Conservation (phyloP, 92 coral and sea anemone genomes). For the Anthopleura xanthogrammica region DNA sequence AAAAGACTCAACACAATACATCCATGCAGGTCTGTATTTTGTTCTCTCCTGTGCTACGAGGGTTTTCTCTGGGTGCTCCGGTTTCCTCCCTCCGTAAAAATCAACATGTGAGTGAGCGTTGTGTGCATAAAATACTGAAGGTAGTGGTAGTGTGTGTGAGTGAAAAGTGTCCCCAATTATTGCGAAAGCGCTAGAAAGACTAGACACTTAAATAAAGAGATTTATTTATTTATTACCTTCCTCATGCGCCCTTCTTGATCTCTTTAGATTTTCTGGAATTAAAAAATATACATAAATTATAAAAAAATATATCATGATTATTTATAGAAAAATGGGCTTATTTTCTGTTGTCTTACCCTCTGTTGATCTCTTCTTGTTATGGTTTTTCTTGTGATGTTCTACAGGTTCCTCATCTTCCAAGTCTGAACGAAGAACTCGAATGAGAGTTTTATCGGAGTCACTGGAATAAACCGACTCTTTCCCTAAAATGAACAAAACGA, state of each 20-base stretch:
- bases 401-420: constrained; percentile 74
- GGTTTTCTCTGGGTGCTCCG: too few species aligned
- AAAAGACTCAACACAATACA: too few species aligned
- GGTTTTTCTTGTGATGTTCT: constrained; percentile 38
- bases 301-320: neutral
- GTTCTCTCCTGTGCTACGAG: too few species aligned
- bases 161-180: too few species aligned
- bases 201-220: too few species aligned
- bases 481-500: neutral
- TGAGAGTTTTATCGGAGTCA: constrained; percentile 85
- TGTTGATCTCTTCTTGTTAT: constrained; percentile 53
- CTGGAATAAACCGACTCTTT: constrained; percentile 28
- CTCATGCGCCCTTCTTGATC: constrained; percentile 51
- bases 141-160: too few species aligned
- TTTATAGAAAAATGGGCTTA: neutral
- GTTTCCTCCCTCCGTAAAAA: too few species aligned
- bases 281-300: neutral
- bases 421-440: constrained; percentile 89
- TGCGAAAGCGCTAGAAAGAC: too few species aligned
- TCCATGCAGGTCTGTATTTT: too few species aligned
- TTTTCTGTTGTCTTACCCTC: constrained; percentile 35
- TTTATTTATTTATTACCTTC: constrained; percentile 40
- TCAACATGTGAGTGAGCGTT: too few species aligned
- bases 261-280: constrained; percentile 30
- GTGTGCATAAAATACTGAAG: too few species aligned